A percentile compares a stretch with the other conserved stretches of the same genome.
phyloP scores from a whole-genome alignment of 2,113 vertebrate species.

The Rhombomys opimus region DNA sequence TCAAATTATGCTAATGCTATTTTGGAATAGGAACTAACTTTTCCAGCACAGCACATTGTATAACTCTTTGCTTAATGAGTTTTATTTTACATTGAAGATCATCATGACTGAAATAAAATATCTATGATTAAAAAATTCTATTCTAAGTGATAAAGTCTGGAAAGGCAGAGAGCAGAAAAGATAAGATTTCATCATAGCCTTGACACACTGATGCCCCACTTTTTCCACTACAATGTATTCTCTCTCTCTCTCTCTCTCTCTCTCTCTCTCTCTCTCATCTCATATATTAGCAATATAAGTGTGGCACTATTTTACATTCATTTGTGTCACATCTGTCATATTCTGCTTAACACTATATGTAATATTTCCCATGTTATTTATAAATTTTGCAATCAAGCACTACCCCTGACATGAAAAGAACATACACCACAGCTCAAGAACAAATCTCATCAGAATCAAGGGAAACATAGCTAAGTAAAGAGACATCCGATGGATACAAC shows the following conservation, averaged over 20 bases:
- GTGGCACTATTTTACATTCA: neutral
- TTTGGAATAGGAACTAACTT: conserved; percentile 61
- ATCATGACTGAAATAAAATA: neutral
- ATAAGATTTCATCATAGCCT: neutral
- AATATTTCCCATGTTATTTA: neutral
- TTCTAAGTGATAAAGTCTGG: neutral
- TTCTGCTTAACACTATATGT: conserved; percentile 16
- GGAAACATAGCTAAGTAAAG: neutral
- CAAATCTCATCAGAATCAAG: neutral
- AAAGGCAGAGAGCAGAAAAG: neutral
- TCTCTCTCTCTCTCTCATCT: neutral
- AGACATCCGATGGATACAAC: neutral
- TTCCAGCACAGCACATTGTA: neutral
- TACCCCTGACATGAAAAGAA: conserved; percentile 10
- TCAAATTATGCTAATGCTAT: conserved; percentile 30
- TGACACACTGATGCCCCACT: neutral
- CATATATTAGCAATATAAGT: neutral
- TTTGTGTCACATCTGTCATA: neutral
- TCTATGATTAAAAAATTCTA: neutral
- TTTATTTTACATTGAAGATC: neutral
- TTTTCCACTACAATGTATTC: neutral
- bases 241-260: neutral
- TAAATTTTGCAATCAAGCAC: neutral
- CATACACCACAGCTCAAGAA: neutral
- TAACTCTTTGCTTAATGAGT: neutral